A percentile compares a stretch with the other conserved stretches of the same genome.
Evolutionary conservation across 92 coral and sea anemone species (phyloP).

Genomic region (Anthopleura xanthogrammica): DNA sequence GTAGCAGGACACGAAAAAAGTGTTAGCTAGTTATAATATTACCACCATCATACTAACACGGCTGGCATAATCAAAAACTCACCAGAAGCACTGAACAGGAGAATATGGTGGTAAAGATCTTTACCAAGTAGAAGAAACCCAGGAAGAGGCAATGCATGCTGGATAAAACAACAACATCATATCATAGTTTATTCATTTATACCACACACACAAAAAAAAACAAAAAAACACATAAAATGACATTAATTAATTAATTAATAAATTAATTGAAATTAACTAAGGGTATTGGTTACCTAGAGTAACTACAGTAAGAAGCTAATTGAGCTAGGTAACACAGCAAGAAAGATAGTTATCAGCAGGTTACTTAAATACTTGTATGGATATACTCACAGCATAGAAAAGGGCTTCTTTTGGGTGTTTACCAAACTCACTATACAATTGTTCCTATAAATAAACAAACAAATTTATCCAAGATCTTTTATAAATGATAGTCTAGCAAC

Average conservation of each 20-base stretch:
- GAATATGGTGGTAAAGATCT: conserved; percentile 75
- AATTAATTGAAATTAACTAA: no score
- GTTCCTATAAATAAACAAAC: conserved; percentile 45
- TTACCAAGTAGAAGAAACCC: conserved; percentile 72
- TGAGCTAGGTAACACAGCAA: no score
- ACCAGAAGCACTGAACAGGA: conserved; percentile 90
- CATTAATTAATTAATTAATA: no score
- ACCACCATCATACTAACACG: background rate
- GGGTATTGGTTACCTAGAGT: no score
- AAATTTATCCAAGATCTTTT: background rate
- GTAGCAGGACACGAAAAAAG: no score
- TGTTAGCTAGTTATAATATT: background rate
- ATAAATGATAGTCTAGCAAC: no score
- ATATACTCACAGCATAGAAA: conserved; percentile 82
- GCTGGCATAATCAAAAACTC: conserved; percentile 10
- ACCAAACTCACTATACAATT: conserved; percentile 77
- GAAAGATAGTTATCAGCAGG: no score
- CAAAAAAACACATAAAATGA: no score
- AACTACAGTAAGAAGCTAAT: no score
- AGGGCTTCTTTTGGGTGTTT: conserved; percentile 95
- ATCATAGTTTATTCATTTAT: no score
- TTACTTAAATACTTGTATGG: background rate
- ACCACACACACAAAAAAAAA: no score
- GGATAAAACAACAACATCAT: no score
- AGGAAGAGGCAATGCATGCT: conserved; percentile 90